Percentiles rank a stretch among this genome's conserved stretches.
These are phyloP conservation scores for Girardinichthys multiradiatus DNA, from an alignment of 2,113 vertebrate species.

Conservation along the genomic window DNA sequence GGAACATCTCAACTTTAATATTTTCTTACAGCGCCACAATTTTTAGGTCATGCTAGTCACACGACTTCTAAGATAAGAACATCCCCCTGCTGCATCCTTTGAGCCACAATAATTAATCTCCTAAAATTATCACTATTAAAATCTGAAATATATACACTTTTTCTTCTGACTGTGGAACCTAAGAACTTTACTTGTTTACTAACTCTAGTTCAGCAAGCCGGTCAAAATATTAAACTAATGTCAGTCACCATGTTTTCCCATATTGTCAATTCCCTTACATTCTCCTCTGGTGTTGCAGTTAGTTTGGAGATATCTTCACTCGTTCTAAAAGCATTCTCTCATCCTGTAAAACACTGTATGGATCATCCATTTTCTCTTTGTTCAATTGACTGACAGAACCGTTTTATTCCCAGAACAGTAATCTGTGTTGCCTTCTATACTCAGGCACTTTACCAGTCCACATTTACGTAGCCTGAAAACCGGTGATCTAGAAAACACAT, in stretches of 20 bases:
- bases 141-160: not conserved
- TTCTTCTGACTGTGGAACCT: not conserved
- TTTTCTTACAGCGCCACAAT: constrained; percentile 34
- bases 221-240: not conserved
- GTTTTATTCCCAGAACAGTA: constrained; percentile 53
- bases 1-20: constrained; percentile 39
- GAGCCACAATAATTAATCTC: constrained; percentile 11
- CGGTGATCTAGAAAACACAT: constrained; percentile 58
- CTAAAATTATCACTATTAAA: not conserved
- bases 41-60: constrained; percentile 17
- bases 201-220: not conserved
- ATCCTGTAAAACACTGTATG: constrained; percentile 57
- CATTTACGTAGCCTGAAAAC: constrained; percentile 45
- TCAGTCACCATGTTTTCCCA: not conserved
- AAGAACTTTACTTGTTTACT: not conserved
- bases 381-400: constrained; percentile 68
- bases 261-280: not conserved
- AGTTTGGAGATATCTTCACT: constrained; percentile 39
- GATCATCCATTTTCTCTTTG: constrained; percentile 47
- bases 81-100: not conserved
- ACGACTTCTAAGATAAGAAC: not conserved
- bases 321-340: not conserved
- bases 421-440: constrained; percentile 36
- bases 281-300: not conserved
- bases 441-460: constrained; percentile 31